Evolutionary conservation across 2,797 vertebrate genomes (phyloP).

Genomic region (Enteromius treurensis): DNA sequence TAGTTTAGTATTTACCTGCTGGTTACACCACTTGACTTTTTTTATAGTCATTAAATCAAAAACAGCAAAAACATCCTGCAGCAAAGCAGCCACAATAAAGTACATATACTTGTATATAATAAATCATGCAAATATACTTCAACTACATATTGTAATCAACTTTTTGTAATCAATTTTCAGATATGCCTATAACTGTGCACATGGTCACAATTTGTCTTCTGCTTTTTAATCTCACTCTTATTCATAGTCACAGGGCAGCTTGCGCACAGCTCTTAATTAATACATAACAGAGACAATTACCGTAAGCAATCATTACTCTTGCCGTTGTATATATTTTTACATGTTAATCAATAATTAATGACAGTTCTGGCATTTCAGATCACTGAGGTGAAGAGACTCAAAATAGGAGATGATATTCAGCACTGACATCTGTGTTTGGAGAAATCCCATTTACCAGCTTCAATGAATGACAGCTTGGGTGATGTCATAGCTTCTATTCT

Average conservation of each 20-base stretch:
- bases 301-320: slow-evolving; percentile 66
- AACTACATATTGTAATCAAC: neutral
- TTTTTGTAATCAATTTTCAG: neutral
- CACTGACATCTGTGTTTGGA: neutral
- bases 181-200: neutral
- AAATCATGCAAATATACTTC: neutral
- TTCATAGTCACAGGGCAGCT: neutral
- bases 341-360: slow-evolving; percentile 77
- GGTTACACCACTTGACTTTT: neutral
- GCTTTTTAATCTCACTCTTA: neutral
- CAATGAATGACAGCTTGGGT: neutral
- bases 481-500: slow-evolving; percentile 17
- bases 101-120: too few relatives aligned
- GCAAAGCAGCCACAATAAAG: neutral
- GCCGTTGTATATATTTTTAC: slow-evolving; percentile 63
- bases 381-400: neutral
- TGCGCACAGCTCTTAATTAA: slow-evolving; percentile 66
- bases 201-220: neutral
- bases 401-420: neutral
- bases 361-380: slow-evolving; percentile 67
- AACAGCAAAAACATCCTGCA: neutral
- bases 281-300: slow-evolving; percentile 66
- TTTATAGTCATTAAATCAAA: neutral
- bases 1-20: neutral
- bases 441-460: neutral